Percentiles rank a stretch among this genome's conserved stretches.
Evolutionary conservation across 92 coral and sea anemone species (phyloP).

Genomic region (Palythoa heliodiscus): DNA sequence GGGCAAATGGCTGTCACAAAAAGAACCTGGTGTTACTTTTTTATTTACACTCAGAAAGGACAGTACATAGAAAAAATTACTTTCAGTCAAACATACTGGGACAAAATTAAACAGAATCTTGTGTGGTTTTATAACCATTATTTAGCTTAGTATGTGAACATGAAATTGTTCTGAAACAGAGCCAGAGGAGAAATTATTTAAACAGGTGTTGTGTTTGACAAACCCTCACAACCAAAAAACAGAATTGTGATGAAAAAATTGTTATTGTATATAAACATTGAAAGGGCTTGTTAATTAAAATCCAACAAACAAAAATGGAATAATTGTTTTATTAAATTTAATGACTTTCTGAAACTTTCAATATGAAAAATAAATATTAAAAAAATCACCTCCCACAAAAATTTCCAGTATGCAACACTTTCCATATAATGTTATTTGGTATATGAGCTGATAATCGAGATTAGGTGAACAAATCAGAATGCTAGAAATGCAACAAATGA

Average conservation of each 20-base stretch:
- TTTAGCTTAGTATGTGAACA: constrained; percentile 15
- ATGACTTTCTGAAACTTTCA: too few relatives aligned
- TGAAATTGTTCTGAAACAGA: constrained; percentile 1
- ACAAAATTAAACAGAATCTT: constrained; percentile 38
- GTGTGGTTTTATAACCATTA: constrained; percentile 42
- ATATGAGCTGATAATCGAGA: too few relatives aligned
- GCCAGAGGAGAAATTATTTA: neutral
- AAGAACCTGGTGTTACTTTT: constrained; percentile 20
- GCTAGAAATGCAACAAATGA: too few relatives aligned
- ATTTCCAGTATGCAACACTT: too few relatives aligned
- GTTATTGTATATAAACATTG: neutral
- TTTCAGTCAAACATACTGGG: constrained; percentile 50
- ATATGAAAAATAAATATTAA: too few relatives aligned
- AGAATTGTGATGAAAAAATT: neutral
- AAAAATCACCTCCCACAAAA: too few relatives aligned
- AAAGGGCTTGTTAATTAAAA: too few relatives aligned
- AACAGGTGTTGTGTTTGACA: neutral
- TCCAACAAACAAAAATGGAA: too few relatives aligned
- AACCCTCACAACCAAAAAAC: neutral
- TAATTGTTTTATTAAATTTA: too few relatives aligned
- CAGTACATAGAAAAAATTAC: constrained; percentile 39
- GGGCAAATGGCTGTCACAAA: constrained; percentile 55
- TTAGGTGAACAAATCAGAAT: too few relatives aligned
- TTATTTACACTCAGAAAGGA: constrained; percentile 55
- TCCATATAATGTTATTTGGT: too few relatives aligned